Evolutionary conservation across 2,797 vertebrate genomes (phyloP).

Genomic region (Melanotaenia boesemani): DNA sequence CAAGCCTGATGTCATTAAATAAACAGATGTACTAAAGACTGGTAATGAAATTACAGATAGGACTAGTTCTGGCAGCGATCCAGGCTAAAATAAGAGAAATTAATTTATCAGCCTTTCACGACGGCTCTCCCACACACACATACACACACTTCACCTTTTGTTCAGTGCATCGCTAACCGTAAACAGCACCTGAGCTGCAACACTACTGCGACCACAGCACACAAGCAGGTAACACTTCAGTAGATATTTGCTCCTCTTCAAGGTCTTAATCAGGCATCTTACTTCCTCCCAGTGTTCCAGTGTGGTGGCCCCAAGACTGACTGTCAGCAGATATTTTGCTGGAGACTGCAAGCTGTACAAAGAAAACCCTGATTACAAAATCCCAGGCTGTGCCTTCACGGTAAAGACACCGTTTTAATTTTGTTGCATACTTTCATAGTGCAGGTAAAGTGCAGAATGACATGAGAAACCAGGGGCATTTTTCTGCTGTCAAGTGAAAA

Average conservation of each 20-base stretch:
- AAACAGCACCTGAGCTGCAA: slow-evolving; percentile 49
- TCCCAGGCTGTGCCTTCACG: slow-evolving; percentile 33
- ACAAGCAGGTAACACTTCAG: slow-evolving; percentile 43
- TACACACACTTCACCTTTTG: slow-evolving; percentile 50
- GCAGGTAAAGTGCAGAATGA: slow-evolving; percentile 32
- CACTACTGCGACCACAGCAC: slow-evolving; percentile 20
- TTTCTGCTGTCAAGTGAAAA: slow-evolving; percentile 57
- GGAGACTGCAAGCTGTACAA: slow-evolving; percentile 18
- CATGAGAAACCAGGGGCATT: slow-evolving; percentile 33
- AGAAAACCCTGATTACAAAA: slow-evolving; percentile 41
- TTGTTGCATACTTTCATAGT: slow-evolving; percentile 39
- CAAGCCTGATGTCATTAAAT: slow-evolving; percentile 56
- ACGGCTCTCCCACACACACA: slow-evolving; percentile 34
- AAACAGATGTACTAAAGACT: slow-evolving; percentile 57
- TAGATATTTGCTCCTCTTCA: slow-evolving; percentile 60
- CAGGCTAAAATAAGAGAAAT: slow-evolving; percentile 43
- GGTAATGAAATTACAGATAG: slow-evolving; percentile 62
- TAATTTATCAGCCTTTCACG: slow-evolving; percentile 43
- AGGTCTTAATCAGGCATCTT: slow-evolving; percentile 54
- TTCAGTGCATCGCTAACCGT: slow-evolving; percentile 43
- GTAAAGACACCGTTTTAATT: slow-evolving; percentile 39
- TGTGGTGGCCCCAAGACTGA: slow-evolving; percentile 31
- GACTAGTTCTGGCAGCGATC: slow-evolving; percentile 59
- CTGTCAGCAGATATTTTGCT: slow-evolving; percentile 44
- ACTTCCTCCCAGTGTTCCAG: slow-evolving; percentile 19